Base-by-base conservation (phyloP, 2,888 invertebrate genomes). In the Hydropsyche betteni region DNA sequence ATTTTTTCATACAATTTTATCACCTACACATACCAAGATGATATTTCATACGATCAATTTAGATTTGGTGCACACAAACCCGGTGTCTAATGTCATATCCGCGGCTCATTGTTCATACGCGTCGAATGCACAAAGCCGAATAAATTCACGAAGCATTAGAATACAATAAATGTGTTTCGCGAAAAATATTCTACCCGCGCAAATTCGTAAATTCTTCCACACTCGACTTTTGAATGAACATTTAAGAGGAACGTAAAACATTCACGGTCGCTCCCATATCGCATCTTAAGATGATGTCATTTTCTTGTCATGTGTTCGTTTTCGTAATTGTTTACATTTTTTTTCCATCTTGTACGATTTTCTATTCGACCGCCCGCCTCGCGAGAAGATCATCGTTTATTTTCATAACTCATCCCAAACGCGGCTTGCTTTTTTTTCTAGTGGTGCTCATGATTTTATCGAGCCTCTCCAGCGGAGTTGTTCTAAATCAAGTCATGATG, bases 401-500 rank as follows among this genome's bases (percentile, higher is more conserved):
- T 44, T 44, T 44, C 44, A 8, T 44, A 44, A 44, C 44, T 44
- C 44, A 44, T 44, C 44, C 6, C 7, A 44, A 8, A 10, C 44
- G 4, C 44, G 7, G 6, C 10, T 44, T 44, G 44, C 44, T 44
- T 44, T 44, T 44, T 44, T 44, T 44, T 44, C 10, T 44, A 6
- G 44, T 10, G 10, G 44, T 44, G 44, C 64, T 34, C 34, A 64
- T 64, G 53, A 61, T 61, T 61, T 36, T 33, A 64, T 64, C 64
- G 36, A 33, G 34, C 34, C 14, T 36, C 33, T 61, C 16, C 24
- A 61, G 10, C 53, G 8, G 61, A 16, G 61, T 24, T 4, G 64
- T 64, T 64, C 36, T 64, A 64, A 64, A 64, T 64, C 34, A n/a
- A 64, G 36, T 64, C 36, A 12, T 64, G 64, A 64, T 36, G 36